phyloP scores from a whole-genome alignment of 2,888 invertebrate species.

The Nysson spinosus region DNA sequence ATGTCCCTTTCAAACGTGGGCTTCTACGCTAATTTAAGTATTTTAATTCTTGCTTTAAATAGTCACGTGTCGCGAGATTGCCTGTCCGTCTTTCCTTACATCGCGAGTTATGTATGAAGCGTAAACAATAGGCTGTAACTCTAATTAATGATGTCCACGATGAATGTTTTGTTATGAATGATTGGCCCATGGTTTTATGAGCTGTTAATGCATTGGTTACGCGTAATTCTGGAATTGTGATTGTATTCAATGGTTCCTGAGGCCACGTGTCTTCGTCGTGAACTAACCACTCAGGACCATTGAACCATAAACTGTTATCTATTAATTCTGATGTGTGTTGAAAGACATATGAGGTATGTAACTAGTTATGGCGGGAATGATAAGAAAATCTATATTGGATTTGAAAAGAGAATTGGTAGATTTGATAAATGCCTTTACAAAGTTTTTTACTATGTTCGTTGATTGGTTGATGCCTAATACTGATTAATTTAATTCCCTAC shows the following conservation, averaged over 20 bases:
- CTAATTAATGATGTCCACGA: not conserved
- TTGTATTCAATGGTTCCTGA: no score
- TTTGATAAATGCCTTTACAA: not conserved
- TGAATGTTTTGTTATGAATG: not conserved
- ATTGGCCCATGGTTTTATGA: not conserved
- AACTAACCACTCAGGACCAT: no score
- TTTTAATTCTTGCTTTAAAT: not conserved
- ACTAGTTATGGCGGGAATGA: no score
- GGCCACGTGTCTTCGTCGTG: no score
- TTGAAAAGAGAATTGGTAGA: no score
- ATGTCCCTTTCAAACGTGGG: not conserved
- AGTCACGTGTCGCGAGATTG: not conserved
- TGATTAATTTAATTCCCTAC: not conserved
- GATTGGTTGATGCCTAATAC: not conserved
- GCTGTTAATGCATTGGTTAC: not conserved
- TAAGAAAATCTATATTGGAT: no score
- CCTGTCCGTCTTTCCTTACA: not conserved
- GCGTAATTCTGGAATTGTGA: not conserved
- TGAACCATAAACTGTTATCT: not conserved
- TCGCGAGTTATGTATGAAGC: not conserved
- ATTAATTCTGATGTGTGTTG: slow-evolving; percentile 17
- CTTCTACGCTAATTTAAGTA: not conserved
- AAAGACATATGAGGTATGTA: no score
- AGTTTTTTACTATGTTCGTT: not conserved
- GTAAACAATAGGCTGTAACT: slow-evolving; percentile 1